Base-by-base conservation (phyloP, 2,888 invertebrate species). In the Zootermopsis nevadensis region DNA sequence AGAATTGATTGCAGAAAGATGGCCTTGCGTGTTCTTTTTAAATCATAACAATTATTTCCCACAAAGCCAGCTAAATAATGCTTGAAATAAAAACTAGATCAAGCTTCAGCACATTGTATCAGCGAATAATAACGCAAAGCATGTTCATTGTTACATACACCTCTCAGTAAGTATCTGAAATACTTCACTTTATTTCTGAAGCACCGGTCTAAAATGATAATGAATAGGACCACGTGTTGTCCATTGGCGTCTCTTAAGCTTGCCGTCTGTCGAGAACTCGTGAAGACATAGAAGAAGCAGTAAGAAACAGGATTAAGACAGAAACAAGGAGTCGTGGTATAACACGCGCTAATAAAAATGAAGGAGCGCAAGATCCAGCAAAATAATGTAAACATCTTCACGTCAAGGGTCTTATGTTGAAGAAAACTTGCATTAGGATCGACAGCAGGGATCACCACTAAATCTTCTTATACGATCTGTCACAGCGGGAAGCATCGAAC, bases 361-460 rank as follows among this genome's bases (percentile, higher is more conserved):
- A 27, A 60, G 1, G 27, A 60, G n/a, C n/a, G 60, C n/a, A 60
- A 27, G 27, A 7, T 60, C 3, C 69, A 30, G 22, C 22, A 33
- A 33, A 33, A 69, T 33, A 69, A 69, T 33, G 69, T 69, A 69
- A 69, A 69, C 69, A 69, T 69, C 69, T 69, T 33, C 30, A 22
- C 31, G 69, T 33, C 33, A 69, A 69, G 33, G 69, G 33, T 30
- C 33, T 69, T 69, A 33, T 69, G 33, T 69, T 33, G 69, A 69
- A 69, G 69, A 22, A 22, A 69, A 15, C 15, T 33, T 69, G 33
- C 69, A 69, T 69, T 69, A 69, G 69, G 33, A 69, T 69, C 15
- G 31, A 31, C 33, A 69, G 69, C 33, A 69, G 33, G 69, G 69
- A 69, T 69, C 69, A 69, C 69, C 69, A n/a, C n/a, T 60, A 60